Base-by-base conservation (phyloP, 2,888 invertebrate species). In the Diarsia brunnea region DNA sequence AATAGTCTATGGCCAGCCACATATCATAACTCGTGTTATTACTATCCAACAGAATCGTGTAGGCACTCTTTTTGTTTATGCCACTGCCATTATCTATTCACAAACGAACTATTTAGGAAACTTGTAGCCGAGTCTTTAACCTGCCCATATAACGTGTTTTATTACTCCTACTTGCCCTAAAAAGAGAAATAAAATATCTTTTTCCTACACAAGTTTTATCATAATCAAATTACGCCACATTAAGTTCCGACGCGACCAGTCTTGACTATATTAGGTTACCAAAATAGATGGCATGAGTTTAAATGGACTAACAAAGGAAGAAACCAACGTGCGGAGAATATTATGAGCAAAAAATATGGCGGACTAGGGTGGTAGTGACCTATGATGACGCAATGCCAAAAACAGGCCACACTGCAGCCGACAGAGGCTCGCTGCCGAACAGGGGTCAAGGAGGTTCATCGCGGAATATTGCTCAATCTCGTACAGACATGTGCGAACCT, bases 341-440 rank as follows among this genome's bases (percentile, higher is more conserved):
- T 93, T 95, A 93, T 92, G 91, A 94, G 95, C 94, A 95, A 95
- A 96, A 96, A 96, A 94, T 92, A 92, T 94, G 93, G 93, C 92
- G 88, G 91, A 87, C 94, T 94, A 95, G 95, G 94, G 92, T 94
- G 94, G 92, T 95, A 94, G 93, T 95, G 95, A 95, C 95, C 96
- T 96, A 95, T 93, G 95, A 95, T 96, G 96, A 96, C 96, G 96
- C 88, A 96, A 96, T 93, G 92, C 94, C 94, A 87, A 95, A 96
- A 96, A 96, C 95, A 95, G 95, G 94, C 95, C 94, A 93, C 90
- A 90, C 89, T 94, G 94, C 94, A 93, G 89, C 84, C 89, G 87
- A 87, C 91, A 89, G 86, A 89, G 86, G 78, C 81, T 87, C 86
- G 84, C 84, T 73, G 84, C 81, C 87, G 82, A 79, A 79, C 79